Evolutionary conservation across 2,888 invertebrate species (phyloP), one percentile per base, ranked within the genome.

Genomic region (Torymus auratus): DNA sequence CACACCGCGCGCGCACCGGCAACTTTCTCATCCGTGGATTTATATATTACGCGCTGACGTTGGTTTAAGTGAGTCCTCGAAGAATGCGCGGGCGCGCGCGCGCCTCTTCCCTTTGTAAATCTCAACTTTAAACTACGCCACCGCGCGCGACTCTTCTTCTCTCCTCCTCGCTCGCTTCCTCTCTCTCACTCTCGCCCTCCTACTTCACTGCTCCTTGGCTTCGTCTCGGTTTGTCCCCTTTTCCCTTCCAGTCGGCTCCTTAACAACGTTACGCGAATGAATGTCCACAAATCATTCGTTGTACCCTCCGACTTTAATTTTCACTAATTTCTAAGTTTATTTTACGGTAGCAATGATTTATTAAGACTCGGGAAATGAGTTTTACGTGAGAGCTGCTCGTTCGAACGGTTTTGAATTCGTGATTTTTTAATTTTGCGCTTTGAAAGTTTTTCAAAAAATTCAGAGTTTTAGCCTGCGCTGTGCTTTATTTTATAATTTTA

Each of bases 1-100:
- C 7, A 10, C 7, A 28, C 2, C 28, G 7, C 5, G 28, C 41
- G 20, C 20, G 53, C 52, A 20, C 58, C 77, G 53, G 74, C 81
- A 83, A 86, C 84, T 87, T 85, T 86, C 79, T 81, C 83, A 82
- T 84, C 83, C 84, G 84, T 83, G 84, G 85, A 83, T 87, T 86
- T 85, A 82, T 86, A 85, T 84, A 84, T 87, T 87, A 85, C 87
- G 86, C 86, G 56, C 85, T 83, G 84, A 85, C 86, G 83, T 86
- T 68, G 69, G 14, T 61, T 88, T 86, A 86, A 86, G 83, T 80
- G 84, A 83, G 85, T 84, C 84, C 84, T 81, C 72, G 84, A 61
- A 77, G 75, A 82, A 76, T 73, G 76, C 69, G 13, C 41, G 41
- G 7, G 17, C 62, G 17, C 41, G 41, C 41, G 17, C 62, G 17